Evolutionary conservation across 1,140 invertebrate species (phyloP), one percentile per base, ranked within the genome.

Genomic region (Lepidurus arcticus): DNA sequence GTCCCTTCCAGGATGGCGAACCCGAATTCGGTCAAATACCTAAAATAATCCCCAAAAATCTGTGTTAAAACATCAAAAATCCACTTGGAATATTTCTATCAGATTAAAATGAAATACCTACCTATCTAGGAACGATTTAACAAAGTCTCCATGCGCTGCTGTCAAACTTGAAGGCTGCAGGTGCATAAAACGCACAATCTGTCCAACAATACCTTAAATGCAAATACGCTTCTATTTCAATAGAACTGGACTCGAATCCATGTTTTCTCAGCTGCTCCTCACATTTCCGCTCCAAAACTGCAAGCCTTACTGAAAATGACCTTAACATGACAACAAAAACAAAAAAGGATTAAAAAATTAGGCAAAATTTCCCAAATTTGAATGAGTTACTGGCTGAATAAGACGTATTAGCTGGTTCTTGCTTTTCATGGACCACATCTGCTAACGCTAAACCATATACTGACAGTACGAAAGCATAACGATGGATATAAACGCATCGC

Each of bases 381-480:
- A 24, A 42, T 47, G 16, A 44, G 75, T 82, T 87, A 87, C 86
- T 83, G 80, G 26, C 7, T 80, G 78, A 83, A n/a, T 95, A 98
- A 76, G 86, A 85, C 81, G 91, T 87, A 0, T 92, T 92, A 85
- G 91, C 92, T 0, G 97, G 94, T 84, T 95, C 92, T 86, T 98
- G 96, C 7, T 89, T 88, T 86, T 99, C 98, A 82, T 96, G 91
- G 0, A 99, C 97, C 53, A 99, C 96, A 88, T 99, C 95, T 8
- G 98, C 98, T 78, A 99, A 86, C 1, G 96, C 97, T 91, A 99
- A 97, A 65, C 98, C 98, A 86, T 95, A 99, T 0, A 98, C 98
- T 8, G 97, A 99, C 10, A 99, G 87, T 80, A 99, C 98, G 78
- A 95, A 96, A 24, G 96, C 94, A 86, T 98, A 98, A 85, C 93